Evolutionary conservation across 2,113 vertebrate species (phyloP).

Genomic region (Paradoxurus hermaphroditus): DNA sequence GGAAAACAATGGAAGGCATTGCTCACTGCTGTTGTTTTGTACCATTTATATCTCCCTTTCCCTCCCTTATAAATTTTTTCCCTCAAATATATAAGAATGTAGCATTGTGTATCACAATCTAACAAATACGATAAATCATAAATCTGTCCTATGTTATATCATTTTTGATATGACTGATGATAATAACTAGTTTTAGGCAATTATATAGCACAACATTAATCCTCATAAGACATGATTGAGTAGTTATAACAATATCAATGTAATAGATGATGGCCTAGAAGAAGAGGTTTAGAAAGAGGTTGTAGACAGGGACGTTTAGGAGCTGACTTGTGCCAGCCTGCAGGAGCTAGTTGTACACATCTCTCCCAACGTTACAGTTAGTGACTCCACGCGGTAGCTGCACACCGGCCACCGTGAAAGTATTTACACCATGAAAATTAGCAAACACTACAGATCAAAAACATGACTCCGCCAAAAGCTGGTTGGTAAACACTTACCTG

Average conservation of each 20-base stretch:
- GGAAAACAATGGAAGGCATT: not conserved
- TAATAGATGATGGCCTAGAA: not conserved
- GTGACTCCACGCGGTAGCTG: not conserved
- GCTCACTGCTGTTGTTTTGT: not conserved
- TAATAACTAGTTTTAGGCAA: not conserved
- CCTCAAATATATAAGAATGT: not conserved
- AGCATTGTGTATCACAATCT: not conserved
- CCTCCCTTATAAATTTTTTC: not conserved
- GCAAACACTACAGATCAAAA: not conserved
- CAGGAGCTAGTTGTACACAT: fast-evolving
- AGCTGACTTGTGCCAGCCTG: not conserved
- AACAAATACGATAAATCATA: not conserved
- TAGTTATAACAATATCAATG: not conserved
- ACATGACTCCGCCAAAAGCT: not conserved
- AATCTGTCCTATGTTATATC: not conserved
- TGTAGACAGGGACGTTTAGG: not conserved
- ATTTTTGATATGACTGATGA: not conserved
- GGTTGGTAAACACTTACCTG: not conserved
- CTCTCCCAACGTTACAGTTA: not conserved
- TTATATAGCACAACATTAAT: not conserved
- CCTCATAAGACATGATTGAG: not conserved
- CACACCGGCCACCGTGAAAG: not conserved
- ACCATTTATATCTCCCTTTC: not conserved
- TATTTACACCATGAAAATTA: not conserved
- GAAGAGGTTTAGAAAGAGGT: not conserved